These are phyloP conservation scores for Ophonus ardosiacus DNA, from an alignment of 2,888 invertebrate genomes.

Conservation along the genomic window DNA sequence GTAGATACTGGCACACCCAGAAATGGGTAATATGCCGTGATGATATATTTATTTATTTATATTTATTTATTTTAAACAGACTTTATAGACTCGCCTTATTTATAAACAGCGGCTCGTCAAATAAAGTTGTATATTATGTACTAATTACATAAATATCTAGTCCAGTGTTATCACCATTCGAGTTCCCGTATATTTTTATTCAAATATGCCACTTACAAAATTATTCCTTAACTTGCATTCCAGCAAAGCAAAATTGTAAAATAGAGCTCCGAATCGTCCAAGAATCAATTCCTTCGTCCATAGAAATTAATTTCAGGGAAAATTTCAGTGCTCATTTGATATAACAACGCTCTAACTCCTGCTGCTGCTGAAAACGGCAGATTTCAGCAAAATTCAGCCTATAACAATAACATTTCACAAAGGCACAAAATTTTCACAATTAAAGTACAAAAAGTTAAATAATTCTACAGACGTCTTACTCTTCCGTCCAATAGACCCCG, in stretches of 20 bases:
- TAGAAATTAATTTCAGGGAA: not conserved
- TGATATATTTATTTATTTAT: no score
- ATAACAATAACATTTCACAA: constrained; percentile 54
- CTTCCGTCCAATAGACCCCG: constrained; percentile 49
- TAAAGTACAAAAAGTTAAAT: constrained; percentile 58
- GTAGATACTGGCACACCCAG: no score
- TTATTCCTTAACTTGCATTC: no score
- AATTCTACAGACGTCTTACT: constrained; percentile 38
- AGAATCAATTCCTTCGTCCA: not conserved
- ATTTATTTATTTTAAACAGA: no score
- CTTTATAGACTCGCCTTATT: no score
- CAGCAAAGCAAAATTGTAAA: not conserved
- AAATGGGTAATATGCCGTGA: no score
- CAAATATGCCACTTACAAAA: no score
- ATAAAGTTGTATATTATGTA: no score
- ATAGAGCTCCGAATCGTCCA: not conserved
- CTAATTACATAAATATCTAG: no score
- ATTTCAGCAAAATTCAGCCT: constrained; percentile 43
- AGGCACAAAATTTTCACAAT: constrained; percentile 50
- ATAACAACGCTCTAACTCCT: constrained; percentile 16
- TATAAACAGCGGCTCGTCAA: no score
- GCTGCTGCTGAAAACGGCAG: not conserved
- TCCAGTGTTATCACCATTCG: no score
- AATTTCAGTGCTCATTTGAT: not conserved
- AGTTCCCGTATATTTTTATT: no score